phyloP scores from a whole-genome alignment of 2,888 invertebrate species.

The Andrena minutula region DNA sequence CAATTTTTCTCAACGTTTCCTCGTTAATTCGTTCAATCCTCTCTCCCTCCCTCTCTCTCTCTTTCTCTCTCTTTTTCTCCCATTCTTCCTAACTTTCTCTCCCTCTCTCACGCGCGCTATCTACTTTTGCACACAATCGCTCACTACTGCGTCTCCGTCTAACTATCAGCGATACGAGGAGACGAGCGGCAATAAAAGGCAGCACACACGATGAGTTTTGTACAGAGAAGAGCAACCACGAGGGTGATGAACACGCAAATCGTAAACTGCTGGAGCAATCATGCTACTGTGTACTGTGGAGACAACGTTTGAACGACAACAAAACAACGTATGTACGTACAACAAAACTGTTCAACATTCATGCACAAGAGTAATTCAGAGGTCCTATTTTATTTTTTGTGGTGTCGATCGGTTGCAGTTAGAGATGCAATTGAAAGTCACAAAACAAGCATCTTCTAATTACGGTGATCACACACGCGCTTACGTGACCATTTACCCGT shows the following conservation, averaged over 20 bases:
- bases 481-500: not conserved
- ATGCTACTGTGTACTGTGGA: conserved; percentile 67
- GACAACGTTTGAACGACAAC: conserved; percentile 57
- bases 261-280: conserved; percentile 59
- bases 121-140: conserved; percentile 57
- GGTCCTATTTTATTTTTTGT: conserved; percentile 18
- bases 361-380: conserved; percentile 61
- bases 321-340: conserved; percentile 48
- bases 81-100: not conserved
- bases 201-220: conserved; percentile 61
- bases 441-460: conserved; percentile 62
- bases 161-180: conserved; percentile 45
- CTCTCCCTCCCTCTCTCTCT: not conserved
- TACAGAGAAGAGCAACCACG: conserved; percentile 64
- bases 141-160: conserved; percentile 41
- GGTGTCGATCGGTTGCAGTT: conserved; percentile 50
- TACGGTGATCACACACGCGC: conserved; percentile 35
- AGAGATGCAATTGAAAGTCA: conserved; percentile 52
- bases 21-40: not conserved
- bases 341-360: conserved; percentile 59
- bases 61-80: not conserved
- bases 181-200: conserved; percentile 47
- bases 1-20: not conserved
- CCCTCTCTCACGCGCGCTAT: conserved; percentile 1
- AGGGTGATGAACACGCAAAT: conserved; percentile 60